Evolutionary conservation across 1,140 invertebrate species (phyloP).

Genomic region (Rhysida immarginata): DNA sequence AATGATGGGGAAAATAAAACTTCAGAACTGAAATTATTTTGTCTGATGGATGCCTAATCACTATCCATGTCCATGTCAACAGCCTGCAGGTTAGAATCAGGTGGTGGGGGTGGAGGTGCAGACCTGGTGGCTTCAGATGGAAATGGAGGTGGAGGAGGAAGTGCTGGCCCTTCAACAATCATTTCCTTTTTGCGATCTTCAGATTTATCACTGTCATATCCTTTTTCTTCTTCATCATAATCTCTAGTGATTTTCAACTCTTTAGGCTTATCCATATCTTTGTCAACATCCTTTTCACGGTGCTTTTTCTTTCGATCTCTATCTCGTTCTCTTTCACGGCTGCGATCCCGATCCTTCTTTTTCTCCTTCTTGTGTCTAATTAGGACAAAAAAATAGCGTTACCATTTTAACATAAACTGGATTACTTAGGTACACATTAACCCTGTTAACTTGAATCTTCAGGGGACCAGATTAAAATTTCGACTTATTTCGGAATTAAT

Average conservation of each 20-base stretch:
- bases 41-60: no score
- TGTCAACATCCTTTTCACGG: constrained; percentile 19
- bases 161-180: constrained; percentile 1
- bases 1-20: no score
- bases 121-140: neutral
- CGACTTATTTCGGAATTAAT: no score
- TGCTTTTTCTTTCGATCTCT: constrained; percentile 30
- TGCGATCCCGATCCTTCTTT: constrained; percentile 6
- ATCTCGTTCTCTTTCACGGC: constrained; percentile 16
- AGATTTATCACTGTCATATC: constrained; percentile 23
- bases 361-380: constrained; percentile 32
- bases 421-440: no score
- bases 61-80: constrained; percentile 4
- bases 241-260: constrained; percentile 32
- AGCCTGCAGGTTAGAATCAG: constrained; percentile 1
- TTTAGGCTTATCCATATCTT: constrained; percentile 26
- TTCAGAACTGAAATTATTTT: no score
- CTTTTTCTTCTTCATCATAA: constrained; percentile 39
- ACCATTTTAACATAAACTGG: no score
- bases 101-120: neutral
- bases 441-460: no score
- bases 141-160: neutral
- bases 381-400: no score
- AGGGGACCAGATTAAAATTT: no score
- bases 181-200: neutral